Base-by-base conservation (phyloP, 2,888 invertebrate genomes). In the Acheta domesticus region DNA sequence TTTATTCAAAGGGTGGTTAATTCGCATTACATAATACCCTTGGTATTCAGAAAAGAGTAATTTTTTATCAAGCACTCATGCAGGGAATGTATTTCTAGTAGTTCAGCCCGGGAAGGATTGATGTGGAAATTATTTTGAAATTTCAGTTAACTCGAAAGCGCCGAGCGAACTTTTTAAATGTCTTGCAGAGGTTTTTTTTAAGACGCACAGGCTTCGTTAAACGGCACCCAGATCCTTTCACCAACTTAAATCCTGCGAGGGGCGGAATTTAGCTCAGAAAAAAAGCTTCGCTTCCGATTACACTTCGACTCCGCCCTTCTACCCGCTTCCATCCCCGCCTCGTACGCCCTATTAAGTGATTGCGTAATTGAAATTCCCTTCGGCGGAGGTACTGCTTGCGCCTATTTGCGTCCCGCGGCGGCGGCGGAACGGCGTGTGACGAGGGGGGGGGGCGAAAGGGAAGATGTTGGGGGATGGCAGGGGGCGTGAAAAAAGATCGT, bases 361-460 rank as follows among this genome's bases (percentile, higher is more conserved):
- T 62, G 62, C 62, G 62, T 62, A 62, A 62, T 62, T 62, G 62
- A 62, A 62, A 62, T 62, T 62, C 62, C 62, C 62, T 62, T n/a
- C n/a, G 62, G 62, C 16, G 14, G 16, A 62, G 62, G n/a, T n/a
- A 62, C 62, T 3, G 62, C n/a, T n/a, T 8, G 62, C 62, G 62
- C 16, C 62, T 62, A 62, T 62, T 62, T 19, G n/a, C 62, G 4
- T 62, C 36, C 36, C 5, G 36, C 8, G 36, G 36, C 36, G 5
- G 36, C 0, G 36, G 4, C 36, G 36, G 8, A 1, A 1, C 36
- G 2, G 23, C 23, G 23, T 23, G 1, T 3, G 23, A 23, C 23
- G 23, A 23, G 23, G 23, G 23, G 3, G 2, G 23, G 23, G 23
- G 23, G 23, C 2, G 2, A 23, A 23, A 3, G 2, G 1, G 23